These are phyloP conservation scores for Pocota personata DNA, from an alignment of 2,888 invertebrate genomes.

Conservation along the genomic window DNA sequence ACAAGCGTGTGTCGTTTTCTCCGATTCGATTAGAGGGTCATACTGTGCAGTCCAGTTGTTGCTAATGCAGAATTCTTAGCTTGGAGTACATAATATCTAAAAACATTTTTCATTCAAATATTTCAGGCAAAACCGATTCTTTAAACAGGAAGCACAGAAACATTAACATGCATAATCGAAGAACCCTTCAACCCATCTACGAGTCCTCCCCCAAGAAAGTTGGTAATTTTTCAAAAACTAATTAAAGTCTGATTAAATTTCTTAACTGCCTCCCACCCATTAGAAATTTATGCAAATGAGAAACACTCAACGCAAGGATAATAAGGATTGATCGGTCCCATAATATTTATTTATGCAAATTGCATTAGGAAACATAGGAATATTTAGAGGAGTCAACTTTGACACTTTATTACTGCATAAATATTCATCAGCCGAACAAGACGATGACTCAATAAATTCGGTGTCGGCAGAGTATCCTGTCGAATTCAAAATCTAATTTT, in stretches of 20 bases:
- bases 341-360: constrained; percentile 72
- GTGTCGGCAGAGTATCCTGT: constrained; percentile 48
- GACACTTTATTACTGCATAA: constrained; percentile 70
- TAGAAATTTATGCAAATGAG: constrained; percentile 57
- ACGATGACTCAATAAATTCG: constrained; percentile 65
- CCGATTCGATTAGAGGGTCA: too few species aligned
- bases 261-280: neutral
- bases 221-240: constrained; percentile 38
- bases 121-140: neutral
- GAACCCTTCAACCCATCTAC: neutral
- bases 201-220: neutral
- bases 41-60: too few species aligned
- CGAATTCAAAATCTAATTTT: constrained; percentile 62
- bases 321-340: constrained; percentile 64
- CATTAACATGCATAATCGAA: neutral
- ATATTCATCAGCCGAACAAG: constrained; percentile 62
- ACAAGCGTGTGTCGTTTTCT: too few species aligned
- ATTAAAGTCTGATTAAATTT: constrained; percentile 62
- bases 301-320: constrained; percentile 28
- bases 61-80: too few species aligned
- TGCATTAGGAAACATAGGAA: constrained; percentile 65
- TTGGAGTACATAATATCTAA: too few species aligned
- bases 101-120: neutral
- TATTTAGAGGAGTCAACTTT: constrained; percentile 64
- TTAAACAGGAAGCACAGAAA: neutral